Evolutionary conservation across 2,888 invertebrate genomes (phyloP), one percentile per base, ranked within the genome.

Genomic region (Arctia plantaginis): DNA sequence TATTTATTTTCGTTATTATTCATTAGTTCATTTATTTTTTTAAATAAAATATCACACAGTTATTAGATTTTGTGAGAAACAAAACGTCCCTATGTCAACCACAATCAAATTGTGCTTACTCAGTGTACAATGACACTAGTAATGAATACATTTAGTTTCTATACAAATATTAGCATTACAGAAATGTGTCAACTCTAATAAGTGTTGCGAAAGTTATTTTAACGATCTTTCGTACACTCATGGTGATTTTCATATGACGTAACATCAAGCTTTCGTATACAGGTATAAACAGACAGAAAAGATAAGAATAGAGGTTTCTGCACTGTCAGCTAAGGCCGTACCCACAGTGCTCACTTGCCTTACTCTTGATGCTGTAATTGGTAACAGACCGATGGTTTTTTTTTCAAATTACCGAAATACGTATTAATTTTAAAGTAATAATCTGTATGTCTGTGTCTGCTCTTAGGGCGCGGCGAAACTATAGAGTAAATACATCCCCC

Each of bases 181-280:
- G 81, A 80, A 83, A 83, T 76, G 68, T 81, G 81, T 44, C 65
- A 82, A 80, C 67, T 76, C 67, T 67, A 81, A 81, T 78, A 78
- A 62, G 39, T 55, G 30, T 39, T 27, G 72, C n/a, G 27, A 20
- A n/a, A 30, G 30, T 59, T 23, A 27, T 55, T 41, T 41, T 35
- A 51, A 66, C 20, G 20, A 10, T 59, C 7, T 41, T 59, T 41
- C 51, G 66, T 55, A 30, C n/a, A 71, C 18, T 71, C 71, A 71
- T 71, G 41, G 10, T 66, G 66, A 67, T 59, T 39, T 67, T 67
- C 23, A 20, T 15, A 44, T 72, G 72, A 72, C 33, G 30, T 67
- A 72, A 72, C 55, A 55, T 18, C 27, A 3, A 35, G 59, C 35
- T 69, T 59, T 69, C 69, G 39, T 27, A 35, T 39, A 27, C 30